A percentile compares a stretch with the other conserved stretches of the same genome.
Evolutionary conservation across 2,797 vertebrate species (phyloP).

Genomic region (Naso thynnoides): DNA sequence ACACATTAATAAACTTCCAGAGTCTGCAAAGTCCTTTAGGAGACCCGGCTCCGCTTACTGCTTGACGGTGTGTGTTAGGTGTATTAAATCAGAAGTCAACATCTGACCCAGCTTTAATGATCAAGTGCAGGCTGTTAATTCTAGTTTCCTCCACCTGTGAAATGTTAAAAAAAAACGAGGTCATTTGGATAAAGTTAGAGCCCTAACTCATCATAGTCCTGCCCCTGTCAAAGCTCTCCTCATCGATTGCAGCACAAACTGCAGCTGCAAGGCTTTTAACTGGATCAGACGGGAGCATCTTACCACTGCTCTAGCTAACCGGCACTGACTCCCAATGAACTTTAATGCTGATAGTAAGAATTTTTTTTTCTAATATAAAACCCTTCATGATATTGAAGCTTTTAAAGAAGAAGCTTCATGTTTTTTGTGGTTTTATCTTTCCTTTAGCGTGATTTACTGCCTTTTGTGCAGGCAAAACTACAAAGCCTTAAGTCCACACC

Average conservation of each 20-base stretch:
- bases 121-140: constrained; percentile 52
- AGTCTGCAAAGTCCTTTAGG: neutral
- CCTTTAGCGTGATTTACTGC: too few relatives aligned
- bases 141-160: constrained; percentile 40
- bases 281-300: constrained; percentile 14
- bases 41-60: neutral
- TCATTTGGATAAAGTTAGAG: constrained; percentile 42
- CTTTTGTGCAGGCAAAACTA: too few relatives aligned
- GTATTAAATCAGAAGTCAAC: constrained; percentile 41
- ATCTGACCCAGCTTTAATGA: constrained; percentile 48
- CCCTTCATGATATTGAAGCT: constrained; percentile 6
- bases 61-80: constrained; percentile 14
- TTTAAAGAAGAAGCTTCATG: too few relatives aligned
- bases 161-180: constrained; percentile 40
- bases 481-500: too few relatives aligned
- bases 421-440: too few relatives aligned
- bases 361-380: neutral
- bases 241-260: neutral
- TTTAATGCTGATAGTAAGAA: neutral
- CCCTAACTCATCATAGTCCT: constrained; percentile 21
- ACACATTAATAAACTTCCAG: constrained; percentile 37
- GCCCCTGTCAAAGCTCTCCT: constrained; percentile 15
- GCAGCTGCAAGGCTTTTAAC: constrained; percentile 25
- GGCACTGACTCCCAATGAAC: neutral
- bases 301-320: neutral